phyloP scores from a whole-genome alignment of 2,888 invertebrate species.

The Xanthia togata region DNA sequence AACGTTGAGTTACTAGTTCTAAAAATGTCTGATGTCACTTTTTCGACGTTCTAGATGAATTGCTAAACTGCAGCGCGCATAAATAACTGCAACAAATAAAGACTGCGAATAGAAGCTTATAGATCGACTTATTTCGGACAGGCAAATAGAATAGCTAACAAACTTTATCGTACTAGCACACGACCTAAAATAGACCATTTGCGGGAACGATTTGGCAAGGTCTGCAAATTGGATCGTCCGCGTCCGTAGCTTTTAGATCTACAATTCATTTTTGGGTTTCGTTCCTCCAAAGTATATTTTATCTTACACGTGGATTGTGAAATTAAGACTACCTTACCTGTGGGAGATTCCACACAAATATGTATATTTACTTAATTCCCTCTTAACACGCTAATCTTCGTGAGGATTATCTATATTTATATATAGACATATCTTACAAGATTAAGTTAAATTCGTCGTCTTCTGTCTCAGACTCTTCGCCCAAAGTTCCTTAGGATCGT shows the following conservation, averaged over 20 bases:
- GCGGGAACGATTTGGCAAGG: conserved; percentile 38
- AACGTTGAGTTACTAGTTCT: conserved; percentile 30
- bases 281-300: background rate
- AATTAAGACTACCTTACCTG: background rate
- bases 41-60: conserved; percentile 29
- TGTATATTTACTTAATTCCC: conserved; percentile 8
- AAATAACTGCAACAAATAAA: conserved; percentile 42
- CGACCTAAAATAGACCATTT: conserved; percentile 36
- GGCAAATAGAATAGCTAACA: conserved; percentile 15
- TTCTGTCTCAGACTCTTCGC: conserved; percentile 7
- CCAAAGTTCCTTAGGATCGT: conserved; percentile 33
- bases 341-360: background rate
- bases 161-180: conserved; percentile 24
- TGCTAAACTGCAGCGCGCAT: background rate
- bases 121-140: background rate
- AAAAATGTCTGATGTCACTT: conserved; percentile 15
- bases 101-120: conserved; percentile 20
- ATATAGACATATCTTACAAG: conserved; percentile 17
- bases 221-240: conserved; percentile 26
- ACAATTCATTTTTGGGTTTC: background rate
- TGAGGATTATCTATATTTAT: too few relatives aligned
- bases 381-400: conserved; percentile 13
- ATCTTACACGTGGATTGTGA: background rate
- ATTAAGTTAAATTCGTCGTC: conserved; percentile 32
- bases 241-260: background rate